Base-by-base conservation (phyloP, 2,888 invertebrate species). In the Apamea anceps region DNA sequence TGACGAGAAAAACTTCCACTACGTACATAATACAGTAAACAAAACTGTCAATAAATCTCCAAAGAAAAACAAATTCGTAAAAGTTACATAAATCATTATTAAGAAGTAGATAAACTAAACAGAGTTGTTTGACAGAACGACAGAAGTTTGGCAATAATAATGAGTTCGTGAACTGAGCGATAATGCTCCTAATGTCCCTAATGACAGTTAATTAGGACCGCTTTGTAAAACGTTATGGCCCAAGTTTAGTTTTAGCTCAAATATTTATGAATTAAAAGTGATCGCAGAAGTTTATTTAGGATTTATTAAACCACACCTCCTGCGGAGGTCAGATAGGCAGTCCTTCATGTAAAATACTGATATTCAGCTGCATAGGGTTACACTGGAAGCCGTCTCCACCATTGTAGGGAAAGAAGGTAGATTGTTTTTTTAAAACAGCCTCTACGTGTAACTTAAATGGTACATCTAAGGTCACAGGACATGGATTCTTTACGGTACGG, bases 151-250 rank as follows among this genome's bases (percentile, higher is more conserved):
- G 65, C 78, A 81, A 80, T 80, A 85, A 85, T 89, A 88, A 89
- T 78, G 89, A 88, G 89, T 88, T 88, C 45, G 45, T 54, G 28
- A 87, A 89, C 87, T 83, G 80, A 85, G 57, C 83, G 79, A 77
- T 85, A 82, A 89, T 81, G 81, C 57, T 21, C 42, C 77, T 75
- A 75, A 86, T 82, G 67, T 75, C 42, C 75, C 67, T 74, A 87
- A 88, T 83, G 63, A 68, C 72, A 67, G 72, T 77, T 85, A 82
- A 88, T 87, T 83, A 83, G 74, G 51, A 63, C 54, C 79, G 74
- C 66, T 75, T 72, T 82, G 74, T 77, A 74, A 82, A 78, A 65
- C 28, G 66, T 57, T 73, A 65, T 51, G 57, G 68, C 18, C 10
- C 68, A 51, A 73, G 54, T 85, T 80, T 81, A n/a, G 68, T n/a